Evolutionary conservation across 2,797 vertebrate species (phyloP), one percentile per base, ranked within the genome.

Genomic region (Pipistrellus kuhlii): DNA sequence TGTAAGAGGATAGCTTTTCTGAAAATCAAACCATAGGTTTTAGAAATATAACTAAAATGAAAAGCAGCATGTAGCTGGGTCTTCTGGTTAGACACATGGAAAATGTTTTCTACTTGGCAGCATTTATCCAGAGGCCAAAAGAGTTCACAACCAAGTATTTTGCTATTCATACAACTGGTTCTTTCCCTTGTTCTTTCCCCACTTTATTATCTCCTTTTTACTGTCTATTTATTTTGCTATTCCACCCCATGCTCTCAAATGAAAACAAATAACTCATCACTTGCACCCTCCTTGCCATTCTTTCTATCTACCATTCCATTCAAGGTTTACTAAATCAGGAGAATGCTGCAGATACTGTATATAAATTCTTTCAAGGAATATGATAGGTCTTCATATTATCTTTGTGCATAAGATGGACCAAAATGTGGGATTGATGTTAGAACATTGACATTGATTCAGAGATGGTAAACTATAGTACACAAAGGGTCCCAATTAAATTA

Each of bases 1-100:
- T 95, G 30, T 4, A 95, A 92, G 89, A 91, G 78, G 96, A 95
- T 95, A 97, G 94, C 27, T 97, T 95, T 96, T 94, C 95, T 97
- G 93, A 94, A 98, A 95, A 96, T 55, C 69, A 89, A 97, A 57
- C 62, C 15, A 48, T 64, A 20, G 73, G 25, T 96, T 96, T 92
- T 93, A 96, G 92, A 68, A 96, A 85, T 93, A 93, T 66, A 88
- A 80, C 35, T 76, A 83, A 93, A 94, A 93, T 73, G 32, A 90
- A 96, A 93, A 93, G 12, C 20, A 94, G 14, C 66, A 23, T 48
- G 21, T 86, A 94, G 41, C 80, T 83, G 10, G 18, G 21, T 72
- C 48, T 93, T 91, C 12, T 89, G 35, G 38, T 94, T 80, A 95
- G 46, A 27, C 44, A 57, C 32, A 71, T 71, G n/a, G 76, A 84